A percentile compares a stretch with the other conserved stretches of the same genome.
Conservation (phyloP, 2,797 vertebrate genomes). For the Scyliorhinus canicula region DNA sequence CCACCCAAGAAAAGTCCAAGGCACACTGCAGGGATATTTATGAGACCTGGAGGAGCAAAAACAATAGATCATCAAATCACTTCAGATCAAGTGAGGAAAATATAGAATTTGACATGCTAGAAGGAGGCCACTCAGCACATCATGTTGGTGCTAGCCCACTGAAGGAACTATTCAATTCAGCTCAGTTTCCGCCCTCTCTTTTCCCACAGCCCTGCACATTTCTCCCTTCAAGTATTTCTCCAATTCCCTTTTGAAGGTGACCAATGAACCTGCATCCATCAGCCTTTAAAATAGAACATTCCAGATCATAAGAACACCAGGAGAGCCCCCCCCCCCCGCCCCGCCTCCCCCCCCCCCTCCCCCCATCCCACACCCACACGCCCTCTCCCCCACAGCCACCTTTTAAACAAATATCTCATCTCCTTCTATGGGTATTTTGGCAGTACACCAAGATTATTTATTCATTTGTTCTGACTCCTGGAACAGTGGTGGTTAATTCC, state of each 20-base stretch:
- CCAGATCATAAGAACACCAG: neutral
- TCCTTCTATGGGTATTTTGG: neutral
- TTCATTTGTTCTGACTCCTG: neutral
- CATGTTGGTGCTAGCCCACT: neutral
- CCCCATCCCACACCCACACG: no score
- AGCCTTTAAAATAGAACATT: neutral
- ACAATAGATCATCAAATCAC: neutral
- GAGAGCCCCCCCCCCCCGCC: no score
- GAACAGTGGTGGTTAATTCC: no score
- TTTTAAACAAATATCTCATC: neutral
- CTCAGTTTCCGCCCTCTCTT: neutral
- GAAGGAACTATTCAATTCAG: neutral
- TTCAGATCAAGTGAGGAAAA: neutral
- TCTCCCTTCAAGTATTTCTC: neutral
- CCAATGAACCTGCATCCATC: neutral
- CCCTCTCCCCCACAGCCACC: no score
- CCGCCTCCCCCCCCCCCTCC: no score
- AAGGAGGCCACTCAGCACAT: neutral
- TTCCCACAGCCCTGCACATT: neutral
- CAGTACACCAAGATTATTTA: neutral
- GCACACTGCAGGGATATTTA: constrained; percentile 91
- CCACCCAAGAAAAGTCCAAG: constrained; percentile 88
- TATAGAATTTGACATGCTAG: neutral
- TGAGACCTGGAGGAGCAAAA: constrained; percentile 63
- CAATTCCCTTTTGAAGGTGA: neutral